Evolutionary conservation across 2,113 vertebrate genomes (phyloP).

Genomic region (Pelecanus crispus): DNA sequence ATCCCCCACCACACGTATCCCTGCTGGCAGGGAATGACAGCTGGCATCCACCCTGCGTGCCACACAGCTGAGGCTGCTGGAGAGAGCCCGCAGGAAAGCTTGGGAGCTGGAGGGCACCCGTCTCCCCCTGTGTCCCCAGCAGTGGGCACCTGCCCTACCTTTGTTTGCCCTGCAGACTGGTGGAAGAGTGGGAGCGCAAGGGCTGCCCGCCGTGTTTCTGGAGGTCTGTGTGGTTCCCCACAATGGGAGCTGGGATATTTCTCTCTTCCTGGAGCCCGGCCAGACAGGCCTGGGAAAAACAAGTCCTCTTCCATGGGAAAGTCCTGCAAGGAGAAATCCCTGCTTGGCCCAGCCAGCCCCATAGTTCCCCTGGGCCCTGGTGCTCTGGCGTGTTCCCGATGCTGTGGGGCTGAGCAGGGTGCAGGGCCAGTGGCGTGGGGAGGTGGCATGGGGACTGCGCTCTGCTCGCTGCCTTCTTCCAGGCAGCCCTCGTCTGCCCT

Average conservation of each 20-base stretch:
- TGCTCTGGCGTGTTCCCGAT: background rate
- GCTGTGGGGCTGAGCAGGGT: background rate
- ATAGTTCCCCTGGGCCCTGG: background rate
- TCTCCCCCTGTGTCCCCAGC: background rate
- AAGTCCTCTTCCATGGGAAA: conserved; percentile 51
- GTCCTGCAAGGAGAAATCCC: conserved; percentile 3
- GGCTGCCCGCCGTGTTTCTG: background rate
- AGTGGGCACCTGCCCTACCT: background rate
- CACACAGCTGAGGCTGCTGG: accelerated
- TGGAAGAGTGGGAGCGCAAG: background rate
- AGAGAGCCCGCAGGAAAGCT: background rate
- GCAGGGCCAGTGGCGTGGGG: background rate
- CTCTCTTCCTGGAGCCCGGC: conserved; percentile 8
- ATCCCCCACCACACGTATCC: background rate
- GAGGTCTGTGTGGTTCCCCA: background rate
- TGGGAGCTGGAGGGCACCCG: background rate
- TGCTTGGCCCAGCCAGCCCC: background rate
- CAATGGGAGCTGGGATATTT: background rate
- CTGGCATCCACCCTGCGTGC: accelerated
- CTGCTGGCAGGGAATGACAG: background rate
- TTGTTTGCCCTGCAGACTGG: background rate
- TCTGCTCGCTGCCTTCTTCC: background rate
- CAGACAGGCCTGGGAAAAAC: conserved; percentile 51
- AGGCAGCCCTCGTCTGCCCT: background rate
- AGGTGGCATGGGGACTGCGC: background rate